Percentiles rank a stretch among this genome's conserved stretches.
Evolutionary conservation across 2,113 vertebrate genomes (phyloP).

Genomic region (Gobio gobio): DNA sequence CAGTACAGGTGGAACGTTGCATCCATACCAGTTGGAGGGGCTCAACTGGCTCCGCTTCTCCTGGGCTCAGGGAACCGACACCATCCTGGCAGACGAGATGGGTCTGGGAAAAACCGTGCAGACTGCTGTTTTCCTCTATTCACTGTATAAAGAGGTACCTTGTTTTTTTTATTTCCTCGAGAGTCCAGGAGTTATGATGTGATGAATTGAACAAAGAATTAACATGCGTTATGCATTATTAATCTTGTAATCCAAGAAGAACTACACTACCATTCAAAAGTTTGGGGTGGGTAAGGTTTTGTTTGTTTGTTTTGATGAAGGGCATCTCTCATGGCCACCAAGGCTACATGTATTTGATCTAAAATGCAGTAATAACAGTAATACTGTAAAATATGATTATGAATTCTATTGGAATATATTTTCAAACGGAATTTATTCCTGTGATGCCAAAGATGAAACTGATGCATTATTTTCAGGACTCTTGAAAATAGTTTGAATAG

Average conservation of each 20-base stretch:
- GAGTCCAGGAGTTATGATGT: not conserved
- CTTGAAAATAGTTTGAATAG: no score
- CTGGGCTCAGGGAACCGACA: slow-evolving; percentile 98
- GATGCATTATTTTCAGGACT: no score
- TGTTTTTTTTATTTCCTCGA: not conserved
- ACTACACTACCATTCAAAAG: not conserved
- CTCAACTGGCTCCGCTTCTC: slow-evolving; percentile 98
- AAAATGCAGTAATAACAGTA: no score
- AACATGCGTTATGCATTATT: not conserved
- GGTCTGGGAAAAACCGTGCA: slow-evolving; percentile 96
- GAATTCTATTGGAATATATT: no score
- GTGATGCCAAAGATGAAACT: no score
- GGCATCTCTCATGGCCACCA: not conserved
- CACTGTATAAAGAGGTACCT: slow-evolving; percentile 94
- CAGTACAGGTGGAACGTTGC: slow-evolving; percentile 88
- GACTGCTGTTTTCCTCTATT: slow-evolving; percentile 96
- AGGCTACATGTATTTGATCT: no score
- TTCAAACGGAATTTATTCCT: no score
- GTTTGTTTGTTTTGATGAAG: not conserved
- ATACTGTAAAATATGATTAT: no score
- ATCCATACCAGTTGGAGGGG: slow-evolving; percentile 97
- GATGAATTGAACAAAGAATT: not conserved
- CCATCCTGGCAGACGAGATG: slow-evolving; percentile 98
- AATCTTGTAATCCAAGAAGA: no score
- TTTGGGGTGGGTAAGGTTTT: not conserved